Base-by-base conservation (phyloP, 2,888 invertebrate species). In the Cataglyphis livida region DNA sequence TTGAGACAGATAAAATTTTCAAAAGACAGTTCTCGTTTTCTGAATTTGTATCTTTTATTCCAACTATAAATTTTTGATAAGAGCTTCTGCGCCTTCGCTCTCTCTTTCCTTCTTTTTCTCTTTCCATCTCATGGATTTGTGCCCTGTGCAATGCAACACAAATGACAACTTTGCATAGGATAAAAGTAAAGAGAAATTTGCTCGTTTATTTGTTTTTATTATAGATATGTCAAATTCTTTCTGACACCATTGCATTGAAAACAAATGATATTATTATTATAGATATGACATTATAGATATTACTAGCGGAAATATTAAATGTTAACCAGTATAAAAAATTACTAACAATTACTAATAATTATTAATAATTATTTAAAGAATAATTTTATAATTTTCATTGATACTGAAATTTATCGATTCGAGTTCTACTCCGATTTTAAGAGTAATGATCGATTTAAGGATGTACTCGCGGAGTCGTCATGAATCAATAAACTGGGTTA, bases 401-500 rank as follows among this genome's bases (percentile, higher is more conserved):
- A n/a, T 35, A 35, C 18, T 21, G 48, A 15, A 48, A 12, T 21
- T 68, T 25, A 15, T 41, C 28, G 38, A n/a, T 15, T n/a, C 54
- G 38, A 41, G 28, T 68, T 32, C 68, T 70, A 68, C 35, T 12
- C 41, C 54, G 35, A 76, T 68, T 57, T 28, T 28, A 54, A 28
- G 38, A 65, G 21, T 66, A 38, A 68, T 38, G n/a, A 12, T 75
- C 51, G 51, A 54, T 68, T 68, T n/a, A 10, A 41, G n/a, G 68
- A 76, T 66, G n/a, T 25, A 48, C 9, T 64, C 48, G 28, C 15
- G 54, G 9, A 54, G 38, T 76, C 70, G 70, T 76, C 15, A 41
- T n/a, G 70, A 68, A 57, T 68, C 76, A 9, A 70, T 76, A 70
- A 76, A 68, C 54, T 25, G 41, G 70, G 28, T 57, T 76, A 76